Conservation (phyloP, 2,888 invertebrate genomes). For the Hipparchia semele region DNA sequence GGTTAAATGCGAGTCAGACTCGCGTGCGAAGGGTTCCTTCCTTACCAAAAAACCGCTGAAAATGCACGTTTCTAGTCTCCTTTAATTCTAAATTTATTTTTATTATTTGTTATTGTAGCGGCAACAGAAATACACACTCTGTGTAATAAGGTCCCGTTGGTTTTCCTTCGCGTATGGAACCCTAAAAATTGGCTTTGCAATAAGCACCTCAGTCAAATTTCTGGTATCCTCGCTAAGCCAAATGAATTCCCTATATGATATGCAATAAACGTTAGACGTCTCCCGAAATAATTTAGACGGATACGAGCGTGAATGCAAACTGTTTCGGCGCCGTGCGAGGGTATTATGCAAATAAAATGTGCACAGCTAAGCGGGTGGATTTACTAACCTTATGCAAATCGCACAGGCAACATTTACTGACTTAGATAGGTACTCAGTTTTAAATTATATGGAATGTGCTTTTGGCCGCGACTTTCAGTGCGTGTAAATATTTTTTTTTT, state of each 20-base stretch:
- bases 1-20: too few species aligned
- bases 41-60: too few species aligned
- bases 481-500: too few species aligned
- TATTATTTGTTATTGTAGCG: too few species aligned
- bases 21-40: too few species aligned
- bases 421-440: slow-evolving; percentile 4
- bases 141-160: too few species aligned
- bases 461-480: too few species aligned
- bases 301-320: slow-evolving; percentile 34
- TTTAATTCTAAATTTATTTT: too few species aligned
- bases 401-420: slow-evolving; percentile 13
- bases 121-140: too few species aligned
- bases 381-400: slow-evolving; percentile 38
- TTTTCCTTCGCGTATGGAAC: too few species aligned
- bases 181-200: too few species aligned
- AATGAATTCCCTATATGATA: slow-evolving; percentile 6
- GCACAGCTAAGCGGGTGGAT: slow-evolving; percentile 34
- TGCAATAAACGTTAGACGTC: slow-evolving; percentile 19
- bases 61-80: too few species aligned
- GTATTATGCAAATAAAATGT: slow-evolving; percentile 40
- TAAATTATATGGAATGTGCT: not conserved
- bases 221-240: not conserved
- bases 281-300: slow-evolving; percentile 32
- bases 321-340: slow-evolving; percentile 29
- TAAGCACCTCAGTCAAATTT: not conserved